Conservation (phyloP, 2,113 vertebrate genomes). For the Coturnix japonica region DNA sequence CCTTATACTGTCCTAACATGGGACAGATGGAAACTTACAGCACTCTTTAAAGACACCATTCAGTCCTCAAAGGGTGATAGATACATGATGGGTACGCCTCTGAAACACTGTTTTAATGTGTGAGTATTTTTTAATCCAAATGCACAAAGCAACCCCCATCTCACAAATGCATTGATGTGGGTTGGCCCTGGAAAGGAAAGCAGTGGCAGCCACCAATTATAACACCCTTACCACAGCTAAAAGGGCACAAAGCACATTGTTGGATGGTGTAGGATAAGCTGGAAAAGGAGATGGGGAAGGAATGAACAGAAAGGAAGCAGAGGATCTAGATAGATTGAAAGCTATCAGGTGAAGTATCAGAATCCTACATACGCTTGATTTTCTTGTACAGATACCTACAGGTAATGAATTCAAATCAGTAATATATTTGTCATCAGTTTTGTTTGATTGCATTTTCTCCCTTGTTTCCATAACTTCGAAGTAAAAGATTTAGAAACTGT, state of each 20-base stretch:
- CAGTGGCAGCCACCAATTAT: neutral
- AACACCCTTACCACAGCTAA: neutral
- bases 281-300: neutral
- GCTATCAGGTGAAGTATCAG: neutral
- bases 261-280: neutral
- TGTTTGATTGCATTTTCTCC: neutral
- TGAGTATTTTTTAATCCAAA: neutral
- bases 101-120: neutral
- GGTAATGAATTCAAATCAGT: neutral
- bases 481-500: neutral
- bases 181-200: neutral
- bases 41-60: neutral
- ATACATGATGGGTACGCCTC: neutral
- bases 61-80: neutral
- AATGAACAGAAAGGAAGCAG: neutral
- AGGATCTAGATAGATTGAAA: neutral
- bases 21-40: neutral
- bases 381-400: neutral
- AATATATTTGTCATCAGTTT: neutral
- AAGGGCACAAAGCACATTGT: neutral
- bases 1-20: accelerated
- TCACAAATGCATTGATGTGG: neutral
- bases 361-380: neutral
- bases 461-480: neutral
- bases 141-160: accelerated